Conservation (phyloP, 2,113 vertebrate species). For the Hassar affinis region DNA sequence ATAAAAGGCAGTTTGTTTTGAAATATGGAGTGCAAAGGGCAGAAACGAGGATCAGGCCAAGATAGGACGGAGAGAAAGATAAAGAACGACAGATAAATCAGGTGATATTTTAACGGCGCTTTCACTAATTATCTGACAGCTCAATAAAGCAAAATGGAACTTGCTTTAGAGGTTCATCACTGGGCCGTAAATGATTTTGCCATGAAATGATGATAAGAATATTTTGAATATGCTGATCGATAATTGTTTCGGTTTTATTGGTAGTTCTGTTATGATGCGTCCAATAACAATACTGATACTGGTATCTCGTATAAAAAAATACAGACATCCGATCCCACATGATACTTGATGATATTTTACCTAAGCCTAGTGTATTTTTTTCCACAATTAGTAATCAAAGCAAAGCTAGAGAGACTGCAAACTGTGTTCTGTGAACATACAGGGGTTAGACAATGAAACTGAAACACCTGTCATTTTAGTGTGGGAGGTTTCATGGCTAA, state of each 20-base stretch:
- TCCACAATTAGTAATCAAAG: not conserved
- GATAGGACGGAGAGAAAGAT: constrained; percentile 20
- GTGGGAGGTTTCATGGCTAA: too few relatives aligned
- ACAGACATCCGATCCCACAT: not conserved
- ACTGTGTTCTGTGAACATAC: not conserved
- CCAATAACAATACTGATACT: not conserved
- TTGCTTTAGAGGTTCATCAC: not conserved
- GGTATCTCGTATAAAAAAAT: not conserved
- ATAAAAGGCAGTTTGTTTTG: constrained; percentile 57
- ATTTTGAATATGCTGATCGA: constrained; percentile 1
- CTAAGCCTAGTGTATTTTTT: not conserved
- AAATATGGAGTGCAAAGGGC: constrained; percentile 46
- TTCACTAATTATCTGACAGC: not conserved
- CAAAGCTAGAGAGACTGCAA: not conserved
- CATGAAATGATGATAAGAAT: not conserved
- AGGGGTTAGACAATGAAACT: too few relatives aligned
- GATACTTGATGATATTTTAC: not conserved
- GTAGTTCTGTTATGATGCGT: not conserved
- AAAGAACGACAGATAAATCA: constrained; percentile 14
- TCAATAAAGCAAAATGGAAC: constrained; percentile 4
- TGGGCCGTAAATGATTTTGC: not conserved
- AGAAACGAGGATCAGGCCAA: constrained; percentile 35
- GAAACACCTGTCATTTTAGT: too few relatives aligned
- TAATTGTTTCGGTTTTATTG: not conserved
- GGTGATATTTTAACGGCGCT: not conserved